Base-by-base conservation (phyloP, 1,140 invertebrate species). In the Dryas iulia region DNA sequence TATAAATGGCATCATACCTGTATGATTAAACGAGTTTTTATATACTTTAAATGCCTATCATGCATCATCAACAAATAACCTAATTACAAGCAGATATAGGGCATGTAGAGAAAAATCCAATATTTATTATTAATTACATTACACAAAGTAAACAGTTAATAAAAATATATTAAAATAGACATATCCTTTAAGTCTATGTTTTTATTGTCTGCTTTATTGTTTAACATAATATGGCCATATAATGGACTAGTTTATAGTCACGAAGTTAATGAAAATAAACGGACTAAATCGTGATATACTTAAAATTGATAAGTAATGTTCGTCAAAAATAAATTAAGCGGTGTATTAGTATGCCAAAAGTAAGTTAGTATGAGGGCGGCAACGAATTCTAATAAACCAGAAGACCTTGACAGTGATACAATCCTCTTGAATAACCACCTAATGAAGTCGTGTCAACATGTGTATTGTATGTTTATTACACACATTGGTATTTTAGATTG, bases 331-430 rank as follows among this genome's bases (percentile, higher is more conserved):
- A 67, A 67, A 54, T 56, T 76, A 78, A 79, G 64, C 67, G 78
- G 59, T 65, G 62, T 76, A 81, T 86, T 85, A 83, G 81, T 81
- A 87, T 85, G 80, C 83, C 66, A 78, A 83, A 81, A 76, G 79
- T 79, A 78, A 78, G 72, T 79, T 78, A 74, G 76, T 76, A 75
- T 75, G 83, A 84, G 82, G 79, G 82, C 82, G 81, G 82, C 78
- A 81, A 83, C 85, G 83, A 87, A 87, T 87, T 87, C 76, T 78
- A 84, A 89, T 85, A 81, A 83, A 85, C 69, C 73, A 76, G 83
- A 84, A 87, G 85, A 69, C 84, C 85, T 89, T 89, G 87, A 82
- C 81, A 89, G 78, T 88, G 83, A 87, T 83, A 84, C 79, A 82
- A 83, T 81, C 80, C 71, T 78, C 69, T 82, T 75, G 73, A 69